Conservation (phyloP, 1,140 invertebrate species). For the Drosophila bocki region DNA sequence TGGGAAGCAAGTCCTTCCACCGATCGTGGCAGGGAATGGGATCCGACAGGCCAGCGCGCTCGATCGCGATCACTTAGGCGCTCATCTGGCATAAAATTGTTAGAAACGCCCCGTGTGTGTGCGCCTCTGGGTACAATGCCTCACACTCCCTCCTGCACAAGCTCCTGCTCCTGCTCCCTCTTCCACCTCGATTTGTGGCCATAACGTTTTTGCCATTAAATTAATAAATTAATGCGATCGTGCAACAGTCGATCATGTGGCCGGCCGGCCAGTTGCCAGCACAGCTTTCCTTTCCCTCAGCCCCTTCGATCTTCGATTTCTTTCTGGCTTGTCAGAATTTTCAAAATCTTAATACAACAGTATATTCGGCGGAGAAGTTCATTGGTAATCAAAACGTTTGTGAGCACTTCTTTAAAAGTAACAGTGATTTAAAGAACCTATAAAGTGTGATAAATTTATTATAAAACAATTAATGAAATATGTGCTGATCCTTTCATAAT, state of each 20-base stretch:
- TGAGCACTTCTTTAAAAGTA: constrained; percentile 18
- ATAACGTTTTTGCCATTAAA: constrained; percentile 85
- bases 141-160: neutral
- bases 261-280: constrained; percentile 23
- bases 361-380: constrained; percentile 43
- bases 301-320: constrained; percentile 1
- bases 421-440: constrained; percentile 15
- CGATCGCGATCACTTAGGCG: constrained; percentile 80
- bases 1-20: constrained; percentile 27
- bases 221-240: constrained; percentile 85
- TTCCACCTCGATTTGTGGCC: constrained; percentile 26
- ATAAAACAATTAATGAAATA: neutral
- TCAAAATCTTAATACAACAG: constrained; percentile 70
- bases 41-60: constrained; percentile 46
- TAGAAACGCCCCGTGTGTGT: constrained; percentile 84
- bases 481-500: neutral
- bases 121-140: constrained; percentile 44
- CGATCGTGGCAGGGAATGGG: constrained; percentile 13
- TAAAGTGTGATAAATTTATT: neutral
- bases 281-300: constrained; percentile 5
- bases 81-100: constrained; percentile 85
- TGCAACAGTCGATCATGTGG: constrained; percentile 59
- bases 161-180: constrained; percentile 5
- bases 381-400: constrained; percentile 62
- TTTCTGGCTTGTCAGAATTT: constrained; percentile 68